Evolutionary conservation across 2,797 vertebrate genomes (phyloP), one percentile per base, ranked within the genome.

Genomic region (Brachymystax lenok): DNA sequence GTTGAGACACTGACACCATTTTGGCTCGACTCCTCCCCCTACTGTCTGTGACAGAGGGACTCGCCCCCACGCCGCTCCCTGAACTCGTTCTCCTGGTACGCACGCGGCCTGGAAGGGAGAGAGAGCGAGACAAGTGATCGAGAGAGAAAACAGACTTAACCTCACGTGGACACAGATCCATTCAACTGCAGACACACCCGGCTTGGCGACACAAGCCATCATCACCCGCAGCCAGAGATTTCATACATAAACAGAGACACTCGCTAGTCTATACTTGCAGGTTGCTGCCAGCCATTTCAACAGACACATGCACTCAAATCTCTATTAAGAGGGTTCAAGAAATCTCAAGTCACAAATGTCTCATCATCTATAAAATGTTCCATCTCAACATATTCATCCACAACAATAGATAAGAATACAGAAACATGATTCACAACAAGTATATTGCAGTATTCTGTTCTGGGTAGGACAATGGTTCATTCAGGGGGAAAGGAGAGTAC

Each of bases 1-100:
- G 97, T 81, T 99, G 97, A 69, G 97, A 98, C 84, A 98, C 97
- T 0, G 97, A 98, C 50, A 95, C 96, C 0, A 96, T 95, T 90
- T 99, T 98, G 61, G 96, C 96, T 19, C 96, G 94, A 83, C 96
- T 98, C 68, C 97, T 94, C 52, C 97, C 97, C n/a, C 96, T 93
- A 52, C 87, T 96, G 74, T 98, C 97, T 0, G 93, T 92, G 79
- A 95, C 94, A 0, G 93, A 87, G 0, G 95, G 93, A 80, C 92
- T 88, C 33, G 91, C 89, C 0, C 91, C 93, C 66, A 90, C 92
- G 75, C 93, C 74, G 14, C 93, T 96, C 84, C 96, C 96, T 1
- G 97, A 94, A 92, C 95, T 90, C 33, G 90, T 92, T 79, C 95
- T 94, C 81, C 95, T 90, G 0, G 97, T 98, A 28, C 98, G 96